Base-by-base conservation (phyloP, 2,113 vertebrate genomes). In the Labeo rohita region DNA sequence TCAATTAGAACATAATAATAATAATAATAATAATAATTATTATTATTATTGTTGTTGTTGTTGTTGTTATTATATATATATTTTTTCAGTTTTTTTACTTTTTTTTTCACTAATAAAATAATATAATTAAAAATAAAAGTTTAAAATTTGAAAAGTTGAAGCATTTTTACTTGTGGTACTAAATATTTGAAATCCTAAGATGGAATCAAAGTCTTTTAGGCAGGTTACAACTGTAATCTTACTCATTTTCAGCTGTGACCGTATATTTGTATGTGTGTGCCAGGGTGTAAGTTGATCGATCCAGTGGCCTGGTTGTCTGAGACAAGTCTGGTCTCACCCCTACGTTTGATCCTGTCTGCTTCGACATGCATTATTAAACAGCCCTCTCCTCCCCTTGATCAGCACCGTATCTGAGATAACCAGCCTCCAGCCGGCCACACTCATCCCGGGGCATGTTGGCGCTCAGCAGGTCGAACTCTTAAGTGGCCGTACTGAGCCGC, bases 311-410 rank as follows among this genome's bases (percentile, higher is more conserved):
- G 78, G 78, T 43, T 56, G 68, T 82, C 78, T 75, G 23, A 52
- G 77, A 28, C 10, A 39, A 82, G 63, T 52, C 63, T 82, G 77
- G 54, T 86, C 65, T 86, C n/a, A 68, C 12, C 21, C 59, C 83
- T 56, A 21, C 9, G 80, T 87, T 85, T 89, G 79, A 87, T 83
- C 54, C 72, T 85, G 50, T 87, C 63, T 65, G 45, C 52, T 65
- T 83, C 45, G 18, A 12, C 39, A 87, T 84, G 83, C 65, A 85
- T 83, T 85, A 85, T 85, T 85, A 23, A 87, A 56, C 34, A 85
- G 45, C 65, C 80, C 73, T 83, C 28, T 21, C 45, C 49, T 56
- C 84, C 34, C 16, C 34, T 70, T 56, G 47, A 68, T 65, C 83
- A 47, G 6, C 84, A 52, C 43, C n/a, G 5, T 47, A 81, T 54